Conservation (phyloP, 1,140 invertebrate species). For the Coelopa frigida region DNA sequence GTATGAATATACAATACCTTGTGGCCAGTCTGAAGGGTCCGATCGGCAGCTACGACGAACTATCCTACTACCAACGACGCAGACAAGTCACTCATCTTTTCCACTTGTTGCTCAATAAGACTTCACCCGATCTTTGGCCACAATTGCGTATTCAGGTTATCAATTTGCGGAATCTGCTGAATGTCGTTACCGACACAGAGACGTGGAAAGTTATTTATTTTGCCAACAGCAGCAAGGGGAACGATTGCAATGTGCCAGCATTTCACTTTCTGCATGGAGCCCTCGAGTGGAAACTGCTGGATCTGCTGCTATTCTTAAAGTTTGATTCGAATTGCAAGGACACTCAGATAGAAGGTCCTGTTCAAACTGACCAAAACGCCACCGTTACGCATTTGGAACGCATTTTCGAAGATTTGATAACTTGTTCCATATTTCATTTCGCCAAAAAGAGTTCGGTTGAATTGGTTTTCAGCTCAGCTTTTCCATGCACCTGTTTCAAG, state of each 20-base stretch:
- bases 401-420: constrained; percentile 25
- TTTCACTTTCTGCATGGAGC: constrained; percentile 40
- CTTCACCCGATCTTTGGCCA: constrained; percentile 9
- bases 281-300: constrained; percentile 38
- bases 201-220: constrained; percentile 32
- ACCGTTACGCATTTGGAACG: constrained; percentile 21
- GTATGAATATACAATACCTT: constrained; percentile 34
- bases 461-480: constrained; percentile 27
- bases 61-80: neutral
- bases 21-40: constrained; percentile 13
- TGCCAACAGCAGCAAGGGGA: constrained; percentile 34
- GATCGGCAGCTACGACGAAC: constrained; percentile 18
- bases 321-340: neutral
- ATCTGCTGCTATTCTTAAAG: constrained; percentile 2
- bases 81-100: constrained; percentile 32
- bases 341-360: neutral
- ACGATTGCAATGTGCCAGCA: constrained; percentile 31
- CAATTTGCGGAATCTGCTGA: constrained; percentile 20
- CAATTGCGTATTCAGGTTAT: constrained; percentile 5
- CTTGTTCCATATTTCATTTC: constrained; percentile 23
- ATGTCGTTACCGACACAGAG: constrained; percentile 21
- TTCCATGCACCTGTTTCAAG: constrained; percentile 36
- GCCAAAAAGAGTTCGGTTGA: constrained; percentile 24
- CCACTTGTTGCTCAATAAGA: constrained; percentile 23
- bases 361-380: too few relatives aligned